These are phyloP conservation scores for Talpa occidentalis DNA, from an alignment of 2,113 vertebrate genomes.

Conservation along the genomic window DNA sequence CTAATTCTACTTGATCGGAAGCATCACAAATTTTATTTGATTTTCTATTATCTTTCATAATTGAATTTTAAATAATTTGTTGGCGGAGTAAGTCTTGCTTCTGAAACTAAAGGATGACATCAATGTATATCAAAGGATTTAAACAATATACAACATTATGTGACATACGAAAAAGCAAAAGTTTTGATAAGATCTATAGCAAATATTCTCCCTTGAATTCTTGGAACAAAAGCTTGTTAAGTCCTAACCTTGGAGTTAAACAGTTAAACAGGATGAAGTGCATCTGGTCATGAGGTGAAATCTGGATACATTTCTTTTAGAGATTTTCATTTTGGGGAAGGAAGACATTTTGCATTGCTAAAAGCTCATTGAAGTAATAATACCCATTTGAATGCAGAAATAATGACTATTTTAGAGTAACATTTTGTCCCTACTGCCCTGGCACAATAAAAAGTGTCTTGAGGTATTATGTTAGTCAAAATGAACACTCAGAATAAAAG, in stretches of 20 bases:
- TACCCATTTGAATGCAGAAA: not conserved
- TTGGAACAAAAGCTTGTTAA: not conserved
- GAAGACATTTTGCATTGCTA: not conserved
- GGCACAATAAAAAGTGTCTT: not conserved
- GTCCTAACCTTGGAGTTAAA: not conserved
- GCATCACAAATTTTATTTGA: not conserved
- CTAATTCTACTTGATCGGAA: not conserved
- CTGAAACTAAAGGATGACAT: not conserved
- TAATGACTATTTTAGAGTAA: not conserved
- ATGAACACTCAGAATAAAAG: not conserved
- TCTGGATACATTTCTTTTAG: not conserved
- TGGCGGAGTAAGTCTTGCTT: not conserved
- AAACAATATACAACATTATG: not conserved
- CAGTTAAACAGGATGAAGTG: not conserved
- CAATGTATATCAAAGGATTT: not conserved
- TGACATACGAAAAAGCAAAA: not conserved
- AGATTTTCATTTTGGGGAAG: not conserved
- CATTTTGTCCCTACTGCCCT: not conserved
- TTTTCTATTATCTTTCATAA: not conserved
- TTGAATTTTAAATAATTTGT: not conserved
- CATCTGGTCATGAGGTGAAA: not conserved
- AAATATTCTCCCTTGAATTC: not conserved
- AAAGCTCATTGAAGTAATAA: not conserved
- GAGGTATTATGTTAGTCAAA: not conserved
- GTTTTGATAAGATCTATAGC: not conserved